Evolutionary conservation across 2,888 invertebrate genomes (phyloP), one percentile per base, ranked within the genome.

Genomic region (Mallateleia sp.): DNA sequence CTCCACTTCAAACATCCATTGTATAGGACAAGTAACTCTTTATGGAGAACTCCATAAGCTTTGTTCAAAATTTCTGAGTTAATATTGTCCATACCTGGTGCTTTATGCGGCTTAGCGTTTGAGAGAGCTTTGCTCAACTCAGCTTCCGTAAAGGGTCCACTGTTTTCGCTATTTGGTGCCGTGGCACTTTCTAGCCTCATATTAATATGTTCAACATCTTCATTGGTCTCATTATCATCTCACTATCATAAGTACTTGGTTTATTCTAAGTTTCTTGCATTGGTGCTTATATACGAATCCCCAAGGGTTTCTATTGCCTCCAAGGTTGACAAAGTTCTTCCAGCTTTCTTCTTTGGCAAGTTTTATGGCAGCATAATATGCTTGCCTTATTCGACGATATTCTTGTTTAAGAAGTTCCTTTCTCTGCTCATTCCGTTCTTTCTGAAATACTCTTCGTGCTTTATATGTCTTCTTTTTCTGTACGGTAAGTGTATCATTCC

Each of bases 1-100:
- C 77, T 56, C 7, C n/a, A 45, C 5, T 50, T 18, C 7, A 82
- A 62, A 5, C 86, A 82, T 0, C 11, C 18, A n/a, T 79, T 87
- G 11, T 34, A 82, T 0, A 82, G 32, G 0, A 15, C 14, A 0
- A 56, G 22, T 9, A 83, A 0, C 9, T 54, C 56, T 8, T 15
- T 38, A 1, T 7, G 0, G 6, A 81, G 28, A 1, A 47, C 11
- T 22, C 15, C 52, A 22, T 7, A 14, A 0, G 77, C 15, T 15
- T n/a, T 32, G 5, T 58, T 64, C 0, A 77, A 22, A 25, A 66
- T 77, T 54, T 77, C 52, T 6, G 24, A 6, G 8, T 3, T 54
- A 0, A 74, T 60, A 2, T n/a, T 20, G 22, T 74, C 72, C 0
- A 25, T 34, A 0, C 79, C 79, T 22, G 60, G 79, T 0, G 79